These are phyloP conservation scores for Nothobranchius furzeri DNA, from an alignment of 2,113 vertebrate genomes.

Conservation along the genomic window DNA sequence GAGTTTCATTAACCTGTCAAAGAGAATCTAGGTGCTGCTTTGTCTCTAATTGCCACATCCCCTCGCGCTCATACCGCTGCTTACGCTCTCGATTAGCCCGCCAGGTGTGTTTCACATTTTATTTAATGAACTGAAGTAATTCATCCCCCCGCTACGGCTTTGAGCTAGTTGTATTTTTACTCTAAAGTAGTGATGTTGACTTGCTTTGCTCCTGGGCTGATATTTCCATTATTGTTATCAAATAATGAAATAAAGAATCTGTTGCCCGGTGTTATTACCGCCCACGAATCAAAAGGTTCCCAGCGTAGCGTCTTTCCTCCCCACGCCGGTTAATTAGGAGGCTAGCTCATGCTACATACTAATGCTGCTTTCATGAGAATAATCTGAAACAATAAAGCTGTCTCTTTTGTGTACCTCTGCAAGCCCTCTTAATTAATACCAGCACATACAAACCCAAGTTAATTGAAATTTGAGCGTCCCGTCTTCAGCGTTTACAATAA, in stretches of 20 bases:
- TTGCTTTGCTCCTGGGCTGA: conserved; percentile 74
- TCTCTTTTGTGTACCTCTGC: conserved; percentile 69
- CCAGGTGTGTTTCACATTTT: conserved; percentile 73
- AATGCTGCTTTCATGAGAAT: conserved; percentile 77
- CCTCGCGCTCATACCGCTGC: conserved; percentile 38
- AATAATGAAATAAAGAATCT: conserved; percentile 82
- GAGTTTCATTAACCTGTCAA: conserved; percentile 62
- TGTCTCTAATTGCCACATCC: conserved; percentile 66
- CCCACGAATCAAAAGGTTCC: conserved; percentile 74
- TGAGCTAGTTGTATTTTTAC: conserved; percentile 51
- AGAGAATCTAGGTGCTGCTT: conserved; percentile 44
- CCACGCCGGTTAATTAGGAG: conserved; percentile 71
- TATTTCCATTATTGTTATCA: conserved; percentile 84
- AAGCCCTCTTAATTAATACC: conserved; percentile 78
- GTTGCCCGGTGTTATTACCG: conserved; percentile 72
- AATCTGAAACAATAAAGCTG: conserved; percentile 74
- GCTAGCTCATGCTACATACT: conserved; percentile 65
- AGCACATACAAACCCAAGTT: conserved; percentile 72
- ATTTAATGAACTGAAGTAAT: conserved; percentile 76
- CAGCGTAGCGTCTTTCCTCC: conserved; percentile 72
- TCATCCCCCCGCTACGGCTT: conserved; percentile 53
- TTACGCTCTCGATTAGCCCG: conserved; percentile 72
- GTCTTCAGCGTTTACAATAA: conserved; percentile 63
- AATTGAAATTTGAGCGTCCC: conserved; percentile 78
- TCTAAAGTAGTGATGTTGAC: conserved; percentile 67